A percentile compares a stretch with the other conserved stretches of the same genome.
Conservation (phyloP, 2,113 vertebrate genomes). For the Tautogolabrus adspersus region DNA sequence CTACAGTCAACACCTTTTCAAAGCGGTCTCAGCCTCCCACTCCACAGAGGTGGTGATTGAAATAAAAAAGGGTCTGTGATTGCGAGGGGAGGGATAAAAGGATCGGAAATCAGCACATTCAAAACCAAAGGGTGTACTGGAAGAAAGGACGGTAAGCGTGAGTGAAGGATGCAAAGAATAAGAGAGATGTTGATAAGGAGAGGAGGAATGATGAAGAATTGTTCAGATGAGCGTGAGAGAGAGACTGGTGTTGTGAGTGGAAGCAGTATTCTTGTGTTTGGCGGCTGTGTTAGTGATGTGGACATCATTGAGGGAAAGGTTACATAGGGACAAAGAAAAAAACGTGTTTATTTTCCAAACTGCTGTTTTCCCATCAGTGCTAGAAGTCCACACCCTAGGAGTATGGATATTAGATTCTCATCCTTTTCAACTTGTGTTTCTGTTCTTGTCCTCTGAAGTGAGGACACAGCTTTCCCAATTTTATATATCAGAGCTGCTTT, state of each 20-base stretch:
- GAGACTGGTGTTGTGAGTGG: conserved; percentile 10
- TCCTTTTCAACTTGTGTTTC: not conserved
- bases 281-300: conserved; percentile 3
- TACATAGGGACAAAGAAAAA: not conserved
- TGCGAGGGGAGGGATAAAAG: conserved; percentile 57
- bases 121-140: conserved; percentile 55
- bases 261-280: conserved; percentile 5
- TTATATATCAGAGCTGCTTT: conserved; percentile 1
- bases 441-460: not conserved
- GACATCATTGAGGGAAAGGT: not conserved
- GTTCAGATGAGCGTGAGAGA: not conserved
- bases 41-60: conserved; percentile 64
- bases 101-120: conserved; percentile 71
- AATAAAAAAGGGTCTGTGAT: conserved; percentile 68
- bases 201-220: not conserved
- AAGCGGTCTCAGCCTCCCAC: conserved; percentile 46
- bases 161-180: conserved; percentile 32
- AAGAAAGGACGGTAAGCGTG: conserved; percentile 16
- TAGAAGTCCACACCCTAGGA: not conserved
- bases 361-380: not conserved
- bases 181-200: conserved; percentile 27
- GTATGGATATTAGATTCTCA: not conserved
- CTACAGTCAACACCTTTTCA: conserved; percentile 36
- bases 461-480: not conserved
- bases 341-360: conserved; percentile 3